Evolutionary conservation across 2,797 vertebrate species (phyloP).

Genomic region (Chloroceryle inda): DNA sequence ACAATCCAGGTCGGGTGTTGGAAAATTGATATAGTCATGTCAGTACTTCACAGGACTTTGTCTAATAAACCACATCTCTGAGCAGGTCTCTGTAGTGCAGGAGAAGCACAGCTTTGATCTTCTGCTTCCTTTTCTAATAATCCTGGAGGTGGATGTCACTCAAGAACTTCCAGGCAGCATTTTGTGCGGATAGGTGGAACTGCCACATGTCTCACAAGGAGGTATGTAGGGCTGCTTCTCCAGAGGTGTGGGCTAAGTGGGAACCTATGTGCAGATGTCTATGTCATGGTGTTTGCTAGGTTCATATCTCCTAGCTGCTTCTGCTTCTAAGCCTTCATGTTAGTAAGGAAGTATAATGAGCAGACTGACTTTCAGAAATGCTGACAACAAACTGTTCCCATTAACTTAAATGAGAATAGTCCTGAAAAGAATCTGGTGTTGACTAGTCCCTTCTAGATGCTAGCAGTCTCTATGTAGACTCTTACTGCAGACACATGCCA

Average conservation of each 20-base stretch:
- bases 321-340: neutral
- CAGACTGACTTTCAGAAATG: neutral
- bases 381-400: neutral
- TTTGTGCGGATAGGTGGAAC: neutral
- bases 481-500: neutral
- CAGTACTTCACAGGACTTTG: neutral
- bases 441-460: neutral
- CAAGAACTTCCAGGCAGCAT: neutral
- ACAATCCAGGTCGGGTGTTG: neutral
- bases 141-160: neutral
- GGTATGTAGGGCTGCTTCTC: neutral
- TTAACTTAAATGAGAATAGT: neutral
- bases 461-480: neutral
- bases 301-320: neutral
- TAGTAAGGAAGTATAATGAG: neutral
- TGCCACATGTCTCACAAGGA: neutral
- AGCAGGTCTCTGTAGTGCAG: neutral
- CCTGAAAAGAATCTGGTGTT: neutral
- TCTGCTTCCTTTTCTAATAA: neutral
- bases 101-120: neutral
- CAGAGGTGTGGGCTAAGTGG: neutral
- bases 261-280: neutral
- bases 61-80: neutral
- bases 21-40: neutral
- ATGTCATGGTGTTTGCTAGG: neutral